Evolutionary conservation across 2,888 invertebrate species (phyloP).

Genomic region (Brachyopa scutellaris): DNA sequence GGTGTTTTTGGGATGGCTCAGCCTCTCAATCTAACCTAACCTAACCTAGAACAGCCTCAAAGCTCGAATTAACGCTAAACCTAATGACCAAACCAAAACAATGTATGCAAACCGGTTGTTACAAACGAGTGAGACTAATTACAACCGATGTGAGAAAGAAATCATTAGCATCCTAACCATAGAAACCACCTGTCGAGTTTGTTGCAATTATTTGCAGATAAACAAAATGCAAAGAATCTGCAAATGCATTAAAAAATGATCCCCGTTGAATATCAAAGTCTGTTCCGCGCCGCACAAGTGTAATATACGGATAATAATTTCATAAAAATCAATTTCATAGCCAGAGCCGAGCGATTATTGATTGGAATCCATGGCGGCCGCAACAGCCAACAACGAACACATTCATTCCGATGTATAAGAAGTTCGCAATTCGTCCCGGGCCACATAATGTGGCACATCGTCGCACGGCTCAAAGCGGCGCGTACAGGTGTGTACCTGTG

Average conservation of each 20-base stretch:
- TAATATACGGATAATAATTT: conserved; percentile 45
- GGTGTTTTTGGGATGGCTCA: no score
- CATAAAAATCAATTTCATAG: conserved; percentile 63
- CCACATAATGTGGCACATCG: conserved; percentile 51
- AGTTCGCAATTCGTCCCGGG: conserved; percentile 57
- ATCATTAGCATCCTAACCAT: neutral
- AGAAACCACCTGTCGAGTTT: conserved; percentile 29
- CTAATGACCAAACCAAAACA: no score
- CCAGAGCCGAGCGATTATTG: conserved; percentile 48
- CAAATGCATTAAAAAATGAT: conserved; percentile 40
- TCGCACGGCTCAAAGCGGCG: conserved; percentile 30
- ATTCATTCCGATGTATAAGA: conserved; percentile 30
- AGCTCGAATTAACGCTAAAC: no score
- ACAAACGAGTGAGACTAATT: no score
- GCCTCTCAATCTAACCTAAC: no score
- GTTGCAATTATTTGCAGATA: neutral
- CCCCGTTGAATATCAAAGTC: conserved; percentile 1
- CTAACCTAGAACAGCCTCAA: no score
- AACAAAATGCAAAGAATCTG: conserved; percentile 36
- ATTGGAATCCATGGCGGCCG: conserved; percentile 48
- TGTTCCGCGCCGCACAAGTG: neutral
- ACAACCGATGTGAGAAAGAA: neutral
- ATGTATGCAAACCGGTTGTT: no score
- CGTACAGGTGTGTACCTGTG: conserved; percentile 61
- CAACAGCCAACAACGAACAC: neutral